Conservation (phyloP, 2,797 vertebrate species). For the Gephyroberyx darwinii region DNA sequence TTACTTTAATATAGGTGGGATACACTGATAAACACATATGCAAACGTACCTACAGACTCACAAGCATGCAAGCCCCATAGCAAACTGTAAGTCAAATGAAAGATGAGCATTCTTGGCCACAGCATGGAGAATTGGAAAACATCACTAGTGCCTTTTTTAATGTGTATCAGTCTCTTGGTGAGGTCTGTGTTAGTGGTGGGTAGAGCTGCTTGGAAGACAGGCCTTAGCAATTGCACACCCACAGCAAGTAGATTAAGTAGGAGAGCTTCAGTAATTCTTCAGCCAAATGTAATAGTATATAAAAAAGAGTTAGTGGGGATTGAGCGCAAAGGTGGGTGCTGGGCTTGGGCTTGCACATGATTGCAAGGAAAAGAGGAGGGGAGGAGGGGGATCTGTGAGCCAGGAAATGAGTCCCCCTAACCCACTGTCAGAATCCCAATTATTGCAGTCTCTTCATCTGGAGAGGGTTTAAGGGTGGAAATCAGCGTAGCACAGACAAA, state of each 20-base stretch:
- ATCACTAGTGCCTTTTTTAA: slow-evolving; percentile 8
- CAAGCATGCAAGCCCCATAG: neutral
- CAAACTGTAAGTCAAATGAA: slow-evolving; percentile 26
- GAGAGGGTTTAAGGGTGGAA: slow-evolving; percentile 75
- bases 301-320: slow-evolving; percentile 66
- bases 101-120: slow-evolving; percentile 33
- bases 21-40: neutral
- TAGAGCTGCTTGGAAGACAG: slow-evolving; percentile 31
- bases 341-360: slow-evolving; percentile 63
- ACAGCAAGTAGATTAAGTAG: slow-evolving; percentile 67
- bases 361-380: slow-evolving; percentile 61
- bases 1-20: neutral
- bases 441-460: slow-evolving; percentile 71
- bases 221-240: slow-evolving; percentile 50
- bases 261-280: slow-evolving; percentile 59
- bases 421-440: slow-evolving; percentile 74
- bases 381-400: slow-evolving; percentile 41
- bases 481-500: slow-evolving; percentile 66
- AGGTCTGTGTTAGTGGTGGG: slow-evolving; percentile 29
- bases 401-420: slow-evolving; percentile 72
- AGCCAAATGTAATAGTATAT: slow-evolving; percentile 61
- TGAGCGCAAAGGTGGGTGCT: slow-evolving; percentile 60
- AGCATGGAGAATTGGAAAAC: slow-evolving; percentile 18
- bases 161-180: slow-evolving; percentile 21
- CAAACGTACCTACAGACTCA: no score